Evolutionary conservation across 2,797 vertebrate species (phyloP).

Genomic region (Sebastes taczanowskii): DNA sequence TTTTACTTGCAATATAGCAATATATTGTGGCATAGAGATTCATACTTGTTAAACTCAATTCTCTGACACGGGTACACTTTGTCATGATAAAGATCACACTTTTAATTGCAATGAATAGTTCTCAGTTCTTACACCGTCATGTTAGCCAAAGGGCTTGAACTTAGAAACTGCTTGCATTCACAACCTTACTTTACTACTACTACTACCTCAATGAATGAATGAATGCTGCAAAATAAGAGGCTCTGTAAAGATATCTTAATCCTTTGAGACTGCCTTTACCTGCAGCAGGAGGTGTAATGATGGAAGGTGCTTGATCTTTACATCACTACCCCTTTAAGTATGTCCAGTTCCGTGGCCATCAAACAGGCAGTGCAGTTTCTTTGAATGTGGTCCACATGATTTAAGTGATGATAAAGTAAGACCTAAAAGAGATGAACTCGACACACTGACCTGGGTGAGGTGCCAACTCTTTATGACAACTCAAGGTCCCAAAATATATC

Average conservation of each 20-base stretch:
- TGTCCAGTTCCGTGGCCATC: rapidly evolving
- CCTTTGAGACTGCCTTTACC: not conserved
- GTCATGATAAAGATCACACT: not conserved
- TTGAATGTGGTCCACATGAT: not conserved
- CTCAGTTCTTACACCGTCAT: not conserved
- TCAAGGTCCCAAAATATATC: too few species aligned
- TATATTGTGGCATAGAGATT: not conserved
- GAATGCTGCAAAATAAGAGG: not conserved
- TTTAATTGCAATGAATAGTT: not conserved
- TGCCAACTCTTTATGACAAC: too few species aligned
- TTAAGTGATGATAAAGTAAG: too few species aligned
- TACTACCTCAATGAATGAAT: not conserved
- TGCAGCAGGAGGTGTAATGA: not conserved
- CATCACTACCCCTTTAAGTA: not conserved
- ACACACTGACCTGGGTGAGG: too few species aligned
- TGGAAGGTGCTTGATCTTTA: not conserved
- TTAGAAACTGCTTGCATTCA: not conserved
- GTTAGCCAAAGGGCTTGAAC: not conserved
- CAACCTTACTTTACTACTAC: not conserved
- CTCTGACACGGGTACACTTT: not conserved
- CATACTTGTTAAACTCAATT: not conserved
- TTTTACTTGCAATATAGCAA: not conserved
- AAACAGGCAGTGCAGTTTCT: not conserved
- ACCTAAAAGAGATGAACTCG: too few species aligned
- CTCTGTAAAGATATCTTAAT: not conserved